A percentile compares a stretch with the other conserved stretches of the same genome.
Evolutionary conservation across 23 tunicate species (phyloP).

Genomic region (Diplosoma virens): DNA sequence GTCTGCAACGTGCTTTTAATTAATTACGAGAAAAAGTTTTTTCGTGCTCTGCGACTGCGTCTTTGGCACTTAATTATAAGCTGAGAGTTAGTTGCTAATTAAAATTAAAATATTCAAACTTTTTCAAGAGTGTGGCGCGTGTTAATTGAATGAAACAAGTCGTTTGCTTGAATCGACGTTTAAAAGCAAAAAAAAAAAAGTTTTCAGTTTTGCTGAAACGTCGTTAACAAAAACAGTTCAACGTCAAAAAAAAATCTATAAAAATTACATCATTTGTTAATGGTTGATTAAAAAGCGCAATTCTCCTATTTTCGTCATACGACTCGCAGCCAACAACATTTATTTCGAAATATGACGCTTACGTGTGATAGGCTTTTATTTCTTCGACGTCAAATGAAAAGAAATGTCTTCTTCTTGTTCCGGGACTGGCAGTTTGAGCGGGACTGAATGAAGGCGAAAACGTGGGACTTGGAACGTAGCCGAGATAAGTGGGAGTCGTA

Average conservation of each 20-base stretch:
- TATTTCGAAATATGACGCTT: too few species aligned
- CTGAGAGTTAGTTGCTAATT: too few species aligned
- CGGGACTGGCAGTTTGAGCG: constrained; percentile 83
- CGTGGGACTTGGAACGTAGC: constrained; percentile 81
- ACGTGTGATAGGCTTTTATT: constrained; percentile 94
- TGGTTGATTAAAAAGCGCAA: background rate
- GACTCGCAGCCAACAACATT: too few species aligned
- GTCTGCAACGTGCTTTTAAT: constrained; percentile 7
- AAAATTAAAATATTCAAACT: too few species aligned
- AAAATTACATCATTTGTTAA: background rate
- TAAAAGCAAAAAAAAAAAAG: background rate
- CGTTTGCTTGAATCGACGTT: too few species aligned
- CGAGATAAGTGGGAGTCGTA: constrained; percentile 91
- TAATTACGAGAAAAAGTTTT: too few species aligned
- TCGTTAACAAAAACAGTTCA: background rate
- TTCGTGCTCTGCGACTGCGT: too few species aligned
- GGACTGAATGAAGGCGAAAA: constrained; percentile 84
- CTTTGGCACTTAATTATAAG: too few species aligned
- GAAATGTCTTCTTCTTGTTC: constrained; percentile 43
- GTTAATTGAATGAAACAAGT: too few species aligned
- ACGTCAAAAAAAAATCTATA: background rate
- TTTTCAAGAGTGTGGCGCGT: too few species aligned
- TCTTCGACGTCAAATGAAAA: constrained; percentile 91
- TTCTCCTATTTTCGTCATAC: too few species aligned
- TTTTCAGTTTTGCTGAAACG: background rate